These are phyloP conservation scores for Gymnoscelis rufifasciata DNA, from an alignment of 2,888 invertebrate species.

Conservation along the genomic window DNA sequence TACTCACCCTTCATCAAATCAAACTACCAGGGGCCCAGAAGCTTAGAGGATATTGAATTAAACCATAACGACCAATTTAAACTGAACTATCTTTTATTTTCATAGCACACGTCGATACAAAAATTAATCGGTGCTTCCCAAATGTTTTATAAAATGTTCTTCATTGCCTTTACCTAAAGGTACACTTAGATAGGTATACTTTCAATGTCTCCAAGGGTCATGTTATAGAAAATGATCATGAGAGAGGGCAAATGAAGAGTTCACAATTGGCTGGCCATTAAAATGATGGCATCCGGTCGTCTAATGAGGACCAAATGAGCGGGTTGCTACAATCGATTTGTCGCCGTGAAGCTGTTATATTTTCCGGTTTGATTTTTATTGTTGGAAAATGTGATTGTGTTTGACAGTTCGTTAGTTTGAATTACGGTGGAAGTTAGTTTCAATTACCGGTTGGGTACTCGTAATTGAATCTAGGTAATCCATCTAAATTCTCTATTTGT, in stretches of 20 bases:
- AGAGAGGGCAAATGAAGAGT: slow-evolving; percentile 39
- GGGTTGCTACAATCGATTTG: slow-evolving; percentile 73
- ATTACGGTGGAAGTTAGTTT: no score
- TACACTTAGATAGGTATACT: not conserved
- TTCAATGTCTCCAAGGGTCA: not conserved
- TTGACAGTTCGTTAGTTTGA: slow-evolving; percentile 9
- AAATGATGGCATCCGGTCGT: slow-evolving; percentile 66
- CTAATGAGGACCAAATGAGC: slow-evolving; percentile 75
- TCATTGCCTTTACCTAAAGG: not conserved
- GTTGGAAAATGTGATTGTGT: slow-evolving; percentile 13
- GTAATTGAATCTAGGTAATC: no score
- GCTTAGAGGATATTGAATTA: slow-evolving; percentile 46
- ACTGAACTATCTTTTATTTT: slow-evolving; percentile 29
- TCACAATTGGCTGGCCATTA: slow-evolving; percentile 59
- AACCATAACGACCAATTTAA: slow-evolving; percentile 44
- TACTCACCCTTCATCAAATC: slow-evolving; percentile 43
- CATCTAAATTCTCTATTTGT: no score
- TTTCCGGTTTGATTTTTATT: slow-evolving; percentile 55
- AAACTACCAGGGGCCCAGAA: slow-evolving; percentile 39
- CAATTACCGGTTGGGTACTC: no score
- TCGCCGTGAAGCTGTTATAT: slow-evolving; percentile 66
- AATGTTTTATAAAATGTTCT: not conserved
- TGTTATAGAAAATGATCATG: not conserved
- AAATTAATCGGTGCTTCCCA: not conserved
- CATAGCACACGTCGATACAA: slow-evolving; percentile 2